These are phyloP conservation scores for Spheniscus humboldti DNA, from an alignment of 2,797 vertebrate genomes.

Conservation along the genomic window DNA sequence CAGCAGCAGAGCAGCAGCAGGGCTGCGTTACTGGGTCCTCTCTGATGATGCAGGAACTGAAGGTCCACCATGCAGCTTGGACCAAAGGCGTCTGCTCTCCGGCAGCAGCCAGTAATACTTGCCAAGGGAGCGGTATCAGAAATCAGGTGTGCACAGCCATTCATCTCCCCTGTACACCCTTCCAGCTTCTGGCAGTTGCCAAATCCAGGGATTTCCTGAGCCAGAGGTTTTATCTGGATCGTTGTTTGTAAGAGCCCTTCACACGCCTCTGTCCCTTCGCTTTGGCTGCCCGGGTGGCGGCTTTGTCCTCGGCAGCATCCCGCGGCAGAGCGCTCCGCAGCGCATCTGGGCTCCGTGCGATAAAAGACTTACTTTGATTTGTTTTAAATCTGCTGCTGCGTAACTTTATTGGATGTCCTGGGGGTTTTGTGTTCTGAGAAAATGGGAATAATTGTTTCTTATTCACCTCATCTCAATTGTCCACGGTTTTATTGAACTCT, in stretches of 20 bases:
- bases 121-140: neutral
- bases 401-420: constrained; percentile 38
- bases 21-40: too few species aligned
- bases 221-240: neutral
- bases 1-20: neutral
- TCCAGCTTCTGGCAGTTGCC: neutral
- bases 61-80: neutral
- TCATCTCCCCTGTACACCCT: neutral
- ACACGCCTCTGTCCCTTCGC: neutral
- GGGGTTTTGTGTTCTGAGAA: neutral
- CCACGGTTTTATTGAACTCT: constrained; percentile 26
- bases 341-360: neutral
- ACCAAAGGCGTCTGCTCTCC: neutral
- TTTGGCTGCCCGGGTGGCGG: accelerated
- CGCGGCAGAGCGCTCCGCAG: accelerated
- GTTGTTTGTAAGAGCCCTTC: neutral
- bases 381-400: constrained; percentile 21
- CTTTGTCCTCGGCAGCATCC: neutral
- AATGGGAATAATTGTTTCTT: constrained; percentile 38
- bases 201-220: neutral
- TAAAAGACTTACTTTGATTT: constrained; percentile 13
- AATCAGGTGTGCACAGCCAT: too few species aligned
- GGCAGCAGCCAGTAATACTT: accelerated
- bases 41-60: neutral
- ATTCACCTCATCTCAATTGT: neutral